phyloP scores from a whole-genome alignment of 1,140 invertebrate species.

The Drosophila carrolli region DNA sequence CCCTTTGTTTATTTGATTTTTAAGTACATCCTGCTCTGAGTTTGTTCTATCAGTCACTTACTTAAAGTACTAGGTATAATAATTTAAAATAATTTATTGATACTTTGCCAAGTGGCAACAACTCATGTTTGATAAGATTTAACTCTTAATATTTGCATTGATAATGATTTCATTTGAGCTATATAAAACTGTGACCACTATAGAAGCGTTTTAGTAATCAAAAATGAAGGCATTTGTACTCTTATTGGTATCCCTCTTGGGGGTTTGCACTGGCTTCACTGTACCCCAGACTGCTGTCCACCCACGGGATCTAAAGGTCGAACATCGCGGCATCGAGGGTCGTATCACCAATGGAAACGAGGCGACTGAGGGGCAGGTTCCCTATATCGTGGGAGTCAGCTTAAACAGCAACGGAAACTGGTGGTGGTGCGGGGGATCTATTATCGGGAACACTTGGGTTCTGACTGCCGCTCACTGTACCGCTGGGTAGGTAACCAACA shows the following conservation, averaged over 20 bases:
- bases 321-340: constrained; percentile 44
- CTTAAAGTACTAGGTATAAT: background rate
- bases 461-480: constrained; percentile 87
- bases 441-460: constrained; percentile 86
- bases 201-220: constrained; percentile 11
- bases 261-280: constrained; percentile 11
- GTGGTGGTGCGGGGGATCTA: constrained; percentile 87
- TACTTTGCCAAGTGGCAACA: background rate
- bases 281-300: constrained; percentile 18
- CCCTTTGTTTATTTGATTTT: background rate
- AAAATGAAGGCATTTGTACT: constrained; percentile 11
- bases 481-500: constrained; percentile 5
- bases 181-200: constrained; percentile 11
- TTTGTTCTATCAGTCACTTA: background rate
- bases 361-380: constrained; percentile 84
- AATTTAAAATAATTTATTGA: constrained; percentile 9
- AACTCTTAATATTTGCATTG: constrained; percentile 20
- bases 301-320: constrained; percentile 19
- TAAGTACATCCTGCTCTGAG: background rate
- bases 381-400: constrained; percentile 85
- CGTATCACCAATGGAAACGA: constrained; percentile 75
- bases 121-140: constrained; percentile 25
- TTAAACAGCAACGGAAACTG: constrained; percentile 66
- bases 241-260: constrained; percentile 6
- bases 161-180: background rate